Conservation (phyloP, 2,888 invertebrate species). For the Drosophila flavopinicola region DNA sequence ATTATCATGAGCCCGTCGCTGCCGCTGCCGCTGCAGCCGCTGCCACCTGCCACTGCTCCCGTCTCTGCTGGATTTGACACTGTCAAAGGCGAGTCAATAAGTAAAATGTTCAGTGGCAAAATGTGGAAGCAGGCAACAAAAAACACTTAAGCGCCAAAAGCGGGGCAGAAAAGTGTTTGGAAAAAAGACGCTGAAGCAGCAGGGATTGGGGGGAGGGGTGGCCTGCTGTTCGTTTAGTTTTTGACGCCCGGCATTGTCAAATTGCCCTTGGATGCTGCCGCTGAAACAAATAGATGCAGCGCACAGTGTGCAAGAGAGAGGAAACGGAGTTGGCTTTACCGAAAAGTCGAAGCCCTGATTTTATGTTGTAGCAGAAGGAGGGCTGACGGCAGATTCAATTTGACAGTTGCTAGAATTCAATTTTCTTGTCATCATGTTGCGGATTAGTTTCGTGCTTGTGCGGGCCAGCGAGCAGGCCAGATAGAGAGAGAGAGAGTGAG, state of each 20-base stretch:
- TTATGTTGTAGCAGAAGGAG: slow-evolving; percentile 25
- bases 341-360: slow-evolving; percentile 64
- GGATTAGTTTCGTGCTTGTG: slow-evolving; percentile 75
- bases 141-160: slow-evolving; percentile 56
- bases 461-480: slow-evolving; percentile 11
- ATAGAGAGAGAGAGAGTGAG: not conserved
- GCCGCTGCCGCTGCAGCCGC: slow-evolving; percentile 9
- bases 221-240: slow-evolving; percentile 47
- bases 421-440: slow-evolving; percentile 80
- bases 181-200: slow-evolving; percentile 15
- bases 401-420: slow-evolving; percentile 80
- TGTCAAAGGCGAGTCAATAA: slow-evolving; percentile 71
- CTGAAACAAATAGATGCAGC: slow-evolving; percentile 36
- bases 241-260: slow-evolving; percentile 49
- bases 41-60: not conserved
- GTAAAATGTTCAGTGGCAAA: slow-evolving; percentile 59
- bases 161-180: slow-evolving; percentile 34
- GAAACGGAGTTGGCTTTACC: slow-evolving; percentile 21
- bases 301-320: not conserved
- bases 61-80: slow-evolving; percentile 13
- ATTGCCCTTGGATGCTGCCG: slow-evolving; percentile 28
- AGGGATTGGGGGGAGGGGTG: slow-evolving; percentile 1
- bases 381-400: slow-evolving; percentile 69
- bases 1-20: slow-evolving; percentile 67
- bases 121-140: slow-evolving; percentile 48